Conservation (phyloP, 2,888 invertebrate genomes). For the Uropetala carovei region DNA sequence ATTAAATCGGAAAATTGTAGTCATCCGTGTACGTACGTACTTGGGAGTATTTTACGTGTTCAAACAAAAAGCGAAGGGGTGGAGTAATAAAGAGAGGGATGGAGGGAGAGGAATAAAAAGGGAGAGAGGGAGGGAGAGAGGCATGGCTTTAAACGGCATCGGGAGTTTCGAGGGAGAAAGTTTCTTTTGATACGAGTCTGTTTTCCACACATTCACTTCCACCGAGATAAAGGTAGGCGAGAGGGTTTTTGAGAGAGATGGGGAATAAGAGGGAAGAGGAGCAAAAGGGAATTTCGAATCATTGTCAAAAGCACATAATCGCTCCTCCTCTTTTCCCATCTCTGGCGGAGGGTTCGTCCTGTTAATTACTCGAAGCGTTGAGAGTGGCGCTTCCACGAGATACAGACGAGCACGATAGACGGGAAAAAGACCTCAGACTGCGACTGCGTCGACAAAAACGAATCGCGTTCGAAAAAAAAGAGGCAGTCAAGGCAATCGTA, state of each 20-base stretch:
- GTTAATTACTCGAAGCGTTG: neutral
- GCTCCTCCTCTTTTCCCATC: neutral
- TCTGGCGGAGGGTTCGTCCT: neutral
- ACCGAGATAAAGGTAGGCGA: too few species aligned
- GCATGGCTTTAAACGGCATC: neutral
- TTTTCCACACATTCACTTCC: neutral
- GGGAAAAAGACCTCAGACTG: neutral
- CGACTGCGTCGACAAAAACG: neutral
- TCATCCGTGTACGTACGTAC: neutral
- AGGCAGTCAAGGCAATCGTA: neutral
- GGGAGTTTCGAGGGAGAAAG: neutral
- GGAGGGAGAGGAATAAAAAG: neutral
- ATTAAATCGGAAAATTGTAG: constrained; percentile 46
- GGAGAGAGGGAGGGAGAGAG: neutral
- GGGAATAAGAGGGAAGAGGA: neutral
- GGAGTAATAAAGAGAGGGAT: neutral
- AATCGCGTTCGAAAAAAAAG: neutral
- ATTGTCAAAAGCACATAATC: constrained; percentile 12
- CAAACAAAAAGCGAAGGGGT: neutral
- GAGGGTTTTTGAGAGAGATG: too few species aligned
- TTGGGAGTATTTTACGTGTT: neutral
- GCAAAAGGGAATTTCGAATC: neutral
- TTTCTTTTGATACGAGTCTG: constrained; percentile 8
- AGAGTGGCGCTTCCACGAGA: neutral
- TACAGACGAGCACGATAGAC: neutral